Evolutionary conservation across 64 coral and sea anemone genomes (phyloP), one percentile per base, ranked within the genome.

Genomic region (Dendrophyllia cribrosa): DNA sequence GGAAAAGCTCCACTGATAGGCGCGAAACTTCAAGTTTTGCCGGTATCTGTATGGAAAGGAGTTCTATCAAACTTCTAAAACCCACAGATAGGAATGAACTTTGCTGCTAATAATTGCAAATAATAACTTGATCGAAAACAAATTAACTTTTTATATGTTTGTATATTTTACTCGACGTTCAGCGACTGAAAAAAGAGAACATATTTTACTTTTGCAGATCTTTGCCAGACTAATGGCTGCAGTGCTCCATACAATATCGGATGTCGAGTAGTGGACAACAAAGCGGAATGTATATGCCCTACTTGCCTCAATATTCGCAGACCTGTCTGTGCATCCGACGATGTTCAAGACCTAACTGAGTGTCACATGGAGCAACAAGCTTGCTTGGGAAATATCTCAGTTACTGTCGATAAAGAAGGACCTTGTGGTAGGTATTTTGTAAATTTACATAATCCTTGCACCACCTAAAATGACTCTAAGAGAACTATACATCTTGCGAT

Each of bases 211-310:
- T 74, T 88, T 52, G 8, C 46, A 93, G 92, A 93, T 82, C 86
- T 76, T 25, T 93, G 92, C n/a, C 10, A 75, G 20, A 73, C 78
- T 22, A 59, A 88, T 9, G 86, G 88, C 73, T 93, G 92, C 46
- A 79, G 76, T 17, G 67, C 79, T n/a, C 86, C 76, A 20, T 80
- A 86, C 7, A 88, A 93, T 22, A 65, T 80, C 4, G 86, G 87
- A 2, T 93, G 92, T 76, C 53, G 52, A 59, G 85, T 72, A 3
- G 86, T 74, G 2, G 68, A 80, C 25, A 60, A 50, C 1, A 13
- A 22, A 43, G 55, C 92, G 9, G 24, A 53, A 19, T 94, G 92
- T 34, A 6, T 94, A 6, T 94, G 92, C 17, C 67, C 78, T 7
- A 74, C 62, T 19, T 70, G 80, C 51, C 61, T 26, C 34, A 83